Percentiles rank a stretch among this genome's conserved stretches.
Evolutionary conservation across 2,888 invertebrate genomes (phyloP).

Genomic region (Marasmarcha lunaedactyla): DNA sequence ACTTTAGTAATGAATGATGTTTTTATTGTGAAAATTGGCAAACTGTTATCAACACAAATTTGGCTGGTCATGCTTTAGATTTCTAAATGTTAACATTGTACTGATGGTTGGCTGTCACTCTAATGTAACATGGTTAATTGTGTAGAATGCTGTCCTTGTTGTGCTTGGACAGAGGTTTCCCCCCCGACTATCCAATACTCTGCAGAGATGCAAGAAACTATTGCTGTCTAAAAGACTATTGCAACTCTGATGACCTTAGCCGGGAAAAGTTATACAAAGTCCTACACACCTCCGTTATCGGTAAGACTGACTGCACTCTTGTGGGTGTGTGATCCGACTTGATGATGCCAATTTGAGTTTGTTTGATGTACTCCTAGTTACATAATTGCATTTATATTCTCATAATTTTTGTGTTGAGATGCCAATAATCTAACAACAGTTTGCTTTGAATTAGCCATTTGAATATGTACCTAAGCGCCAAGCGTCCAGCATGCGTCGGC

Average conservation of each 20-base stretch:
- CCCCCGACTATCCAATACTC: conserved; percentile 59
- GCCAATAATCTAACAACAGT: conserved; percentile 60
- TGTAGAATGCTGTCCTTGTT: conserved; percentile 65
- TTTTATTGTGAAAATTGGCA: conserved; percentile 31
- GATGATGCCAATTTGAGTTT: conserved; percentile 54
- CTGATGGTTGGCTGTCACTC: conserved; percentile 40
- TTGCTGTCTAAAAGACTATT: conserved; percentile 58
- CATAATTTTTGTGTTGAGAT: conserved; percentile 64
- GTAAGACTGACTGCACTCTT: conserved; percentile 49
- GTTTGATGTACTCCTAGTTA: conserved; percentile 60
- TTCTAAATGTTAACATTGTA: too few relatives aligned
- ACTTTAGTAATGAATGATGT: not conserved
- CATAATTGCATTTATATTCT: conserved; percentile 53
- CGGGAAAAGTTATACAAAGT: conserved; percentile 40
- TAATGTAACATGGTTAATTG: conserved; percentile 24
- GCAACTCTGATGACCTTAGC: conserved; percentile 51
- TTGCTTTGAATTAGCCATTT: conserved; percentile 59
- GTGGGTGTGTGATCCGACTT: conserved; percentile 45
- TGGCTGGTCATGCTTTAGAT: not conserved
- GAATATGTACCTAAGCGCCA: conserved; percentile 60
- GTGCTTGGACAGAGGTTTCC: conserved; percentile 70
- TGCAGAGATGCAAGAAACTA: conserved; percentile 47
- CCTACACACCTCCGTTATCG: conserved; percentile 34
- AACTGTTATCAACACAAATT: conserved; percentile 46
- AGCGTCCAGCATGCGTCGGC: conserved; percentile 32